Evolutionary conservation across 2,113 vertebrate genomes (phyloP).

Genomic region (Ptychochromis oligacanthus): DNA sequence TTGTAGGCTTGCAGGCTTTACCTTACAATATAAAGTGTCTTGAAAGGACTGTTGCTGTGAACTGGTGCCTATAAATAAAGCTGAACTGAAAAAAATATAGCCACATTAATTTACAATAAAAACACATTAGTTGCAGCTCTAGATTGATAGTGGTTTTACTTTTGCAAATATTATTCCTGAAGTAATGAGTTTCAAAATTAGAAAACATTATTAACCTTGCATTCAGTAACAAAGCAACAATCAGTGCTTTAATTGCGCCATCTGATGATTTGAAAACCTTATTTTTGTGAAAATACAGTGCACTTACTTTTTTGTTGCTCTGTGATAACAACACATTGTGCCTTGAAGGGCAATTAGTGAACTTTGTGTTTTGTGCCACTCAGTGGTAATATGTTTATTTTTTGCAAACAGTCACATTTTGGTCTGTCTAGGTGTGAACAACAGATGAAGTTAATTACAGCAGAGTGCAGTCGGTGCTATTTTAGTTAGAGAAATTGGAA

Average conservation of each 20-base stretch:
- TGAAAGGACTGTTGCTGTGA: too few species aligned
- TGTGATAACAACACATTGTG: not conserved
- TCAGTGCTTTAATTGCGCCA: not conserved
- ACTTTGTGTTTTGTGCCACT: not conserved
- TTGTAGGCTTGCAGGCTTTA: too few species aligned
- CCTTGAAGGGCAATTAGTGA: conserved; percentile 1
- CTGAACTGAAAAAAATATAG: not conserved
- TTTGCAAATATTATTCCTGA: not conserved
- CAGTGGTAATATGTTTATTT: not conserved
- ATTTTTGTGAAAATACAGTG: not conserved
- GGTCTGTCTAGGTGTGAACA: not conserved
- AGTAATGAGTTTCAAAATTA: not conserved
- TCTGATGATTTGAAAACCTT: not conserved
- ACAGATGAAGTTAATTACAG: conserved; percentile 3
- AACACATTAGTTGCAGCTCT: not conserved
- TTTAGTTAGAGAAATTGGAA: not conserved
- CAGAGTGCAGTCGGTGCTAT: not conserved
- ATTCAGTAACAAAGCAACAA: not conserved
- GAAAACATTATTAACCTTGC: not conserved
- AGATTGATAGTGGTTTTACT: not conserved
- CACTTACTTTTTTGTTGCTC: not conserved
- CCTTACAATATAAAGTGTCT: too few species aligned
- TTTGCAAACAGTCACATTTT: not conserved
- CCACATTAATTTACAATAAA: not conserved
- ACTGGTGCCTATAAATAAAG: not conserved